Conservation (phyloP, 2,113 vertebrate species). For the Deroptyus accipitrinus region DNA sequence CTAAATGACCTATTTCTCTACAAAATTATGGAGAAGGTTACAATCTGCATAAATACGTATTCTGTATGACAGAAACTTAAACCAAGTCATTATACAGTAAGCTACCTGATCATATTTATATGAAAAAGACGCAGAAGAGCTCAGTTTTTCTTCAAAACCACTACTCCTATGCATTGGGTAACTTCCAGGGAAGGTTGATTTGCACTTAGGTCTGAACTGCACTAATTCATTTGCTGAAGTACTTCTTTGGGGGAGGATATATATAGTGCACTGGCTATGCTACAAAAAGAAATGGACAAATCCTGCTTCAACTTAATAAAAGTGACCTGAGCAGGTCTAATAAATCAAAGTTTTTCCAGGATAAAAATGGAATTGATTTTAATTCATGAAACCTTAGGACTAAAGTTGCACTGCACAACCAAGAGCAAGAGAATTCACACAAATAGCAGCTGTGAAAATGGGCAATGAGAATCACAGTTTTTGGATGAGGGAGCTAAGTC, state of each 20-base stretch:
- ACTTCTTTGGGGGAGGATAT: not conserved
- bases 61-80: not conserved
- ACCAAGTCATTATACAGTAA: not conserved
- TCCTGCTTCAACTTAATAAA: slow-evolving; percentile 16
- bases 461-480: not conserved
- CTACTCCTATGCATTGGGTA: not conserved
- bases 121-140: not conserved
- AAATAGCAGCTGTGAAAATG: not conserved
- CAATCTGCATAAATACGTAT: not conserved
- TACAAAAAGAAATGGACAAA: not conserved
- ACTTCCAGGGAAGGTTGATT: not conserved
- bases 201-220: not conserved
- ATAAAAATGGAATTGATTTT: not conserved
- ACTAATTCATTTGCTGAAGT: not conserved
- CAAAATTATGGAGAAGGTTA: not conserved
- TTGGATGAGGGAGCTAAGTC: not conserved
- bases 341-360: not conserved
- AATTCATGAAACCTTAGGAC: not conserved
- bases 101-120: not conserved
- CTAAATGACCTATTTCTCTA: not conserved
- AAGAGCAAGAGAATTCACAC: not conserved
- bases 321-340: not conserved
- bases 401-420: not conserved
- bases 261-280: not conserved
- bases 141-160: not conserved